These are phyloP conservation scores for Teinopalpus imperialis DNA, from an alignment of 2,888 invertebrate species.

Conservation along the genomic window DNA sequence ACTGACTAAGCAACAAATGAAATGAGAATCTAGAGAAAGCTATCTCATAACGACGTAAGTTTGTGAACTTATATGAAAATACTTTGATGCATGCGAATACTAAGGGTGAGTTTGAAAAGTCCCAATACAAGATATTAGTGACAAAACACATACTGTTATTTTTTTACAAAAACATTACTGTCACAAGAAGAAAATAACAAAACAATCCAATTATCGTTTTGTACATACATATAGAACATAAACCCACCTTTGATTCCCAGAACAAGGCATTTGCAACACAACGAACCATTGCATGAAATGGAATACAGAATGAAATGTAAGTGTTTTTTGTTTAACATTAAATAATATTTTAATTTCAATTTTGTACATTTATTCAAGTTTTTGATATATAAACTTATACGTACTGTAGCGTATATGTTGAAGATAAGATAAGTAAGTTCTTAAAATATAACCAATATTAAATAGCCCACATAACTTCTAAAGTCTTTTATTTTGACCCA, in stretches of 20 bases:
- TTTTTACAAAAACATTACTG: constrained; percentile 30
- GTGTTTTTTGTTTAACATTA: too few relatives aligned
- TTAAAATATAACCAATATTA: too few relatives aligned
- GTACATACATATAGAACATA: constrained; percentile 36
- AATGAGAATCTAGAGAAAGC: neutral
- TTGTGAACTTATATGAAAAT: constrained; percentile 2
- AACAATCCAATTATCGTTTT: constrained; percentile 35
- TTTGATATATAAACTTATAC: too few relatives aligned
- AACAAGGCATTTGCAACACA: constrained; percentile 32
- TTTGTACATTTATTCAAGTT: too few relatives aligned
- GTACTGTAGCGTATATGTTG: too few relatives aligned
- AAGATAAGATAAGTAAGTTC: too few relatives aligned
- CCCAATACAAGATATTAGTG: constrained; percentile 34
- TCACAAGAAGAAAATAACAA: constrained; percentile 26
- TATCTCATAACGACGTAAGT: neutral
- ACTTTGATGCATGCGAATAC: constrained; percentile 39
- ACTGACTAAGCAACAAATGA: constrained; percentile 8
- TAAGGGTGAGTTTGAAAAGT: constrained; percentile 34
- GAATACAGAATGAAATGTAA: constrained; percentile 35
- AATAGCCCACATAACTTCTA: too few relatives aligned
- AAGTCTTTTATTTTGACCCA: too few relatives aligned
- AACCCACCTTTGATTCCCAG: constrained; percentile 33
- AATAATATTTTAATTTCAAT: too few relatives aligned
- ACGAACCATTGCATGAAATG: constrained; percentile 57
- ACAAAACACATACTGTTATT: constrained; percentile 43